Conservation (phyloP, 2,888 invertebrate species). For the Halictus ligatus region DNA sequence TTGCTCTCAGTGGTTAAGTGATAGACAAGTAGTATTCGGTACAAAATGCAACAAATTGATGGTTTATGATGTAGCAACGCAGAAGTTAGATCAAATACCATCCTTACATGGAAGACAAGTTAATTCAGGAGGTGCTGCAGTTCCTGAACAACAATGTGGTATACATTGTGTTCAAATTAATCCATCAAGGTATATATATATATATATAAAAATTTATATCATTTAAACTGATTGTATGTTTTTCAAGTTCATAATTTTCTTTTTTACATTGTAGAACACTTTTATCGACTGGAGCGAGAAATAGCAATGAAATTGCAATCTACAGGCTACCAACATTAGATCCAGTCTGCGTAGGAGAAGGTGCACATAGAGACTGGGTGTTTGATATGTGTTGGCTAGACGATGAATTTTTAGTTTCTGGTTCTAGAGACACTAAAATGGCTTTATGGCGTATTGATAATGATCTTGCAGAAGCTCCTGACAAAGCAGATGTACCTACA, state of each 20-base stretch:
- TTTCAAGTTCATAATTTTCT: background rate
- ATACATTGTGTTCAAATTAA: constrained; percentile 98
- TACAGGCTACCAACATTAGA: constrained; percentile 96
- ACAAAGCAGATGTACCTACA: constrained; percentile 84
- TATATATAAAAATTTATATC: constrained; percentile 42
- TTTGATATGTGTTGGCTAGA: constrained; percentile 98
- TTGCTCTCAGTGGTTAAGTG: constrained; percentile 98
- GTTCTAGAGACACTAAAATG: constrained; percentile 95
- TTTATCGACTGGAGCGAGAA: constrained; percentile 95
- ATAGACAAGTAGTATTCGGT: constrained; percentile 97
- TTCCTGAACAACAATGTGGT: constrained; percentile 91
- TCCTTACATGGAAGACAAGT: constrained; percentile 89
- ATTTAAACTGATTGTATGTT: background rate
- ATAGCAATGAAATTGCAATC: constrained; percentile 96
- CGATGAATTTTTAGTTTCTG: constrained; percentile 97
- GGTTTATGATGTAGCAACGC: constrained; percentile 95
- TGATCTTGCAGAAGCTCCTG: constrained; percentile 83
- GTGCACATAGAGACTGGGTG: constrained; percentile 96
- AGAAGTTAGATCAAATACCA: constrained; percentile 95
- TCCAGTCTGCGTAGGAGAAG: constrained; percentile 96
- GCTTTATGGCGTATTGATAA: constrained; percentile 94
- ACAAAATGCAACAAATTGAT: constrained; percentile 98
- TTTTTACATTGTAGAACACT: constrained; percentile 86
- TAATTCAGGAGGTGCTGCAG: constrained; percentile 85
- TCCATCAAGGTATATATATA: constrained; percentile 87